phyloP scores from a whole-genome alignment of 2,888 invertebrate species.

The Cecidostiba fungosa region DNA sequence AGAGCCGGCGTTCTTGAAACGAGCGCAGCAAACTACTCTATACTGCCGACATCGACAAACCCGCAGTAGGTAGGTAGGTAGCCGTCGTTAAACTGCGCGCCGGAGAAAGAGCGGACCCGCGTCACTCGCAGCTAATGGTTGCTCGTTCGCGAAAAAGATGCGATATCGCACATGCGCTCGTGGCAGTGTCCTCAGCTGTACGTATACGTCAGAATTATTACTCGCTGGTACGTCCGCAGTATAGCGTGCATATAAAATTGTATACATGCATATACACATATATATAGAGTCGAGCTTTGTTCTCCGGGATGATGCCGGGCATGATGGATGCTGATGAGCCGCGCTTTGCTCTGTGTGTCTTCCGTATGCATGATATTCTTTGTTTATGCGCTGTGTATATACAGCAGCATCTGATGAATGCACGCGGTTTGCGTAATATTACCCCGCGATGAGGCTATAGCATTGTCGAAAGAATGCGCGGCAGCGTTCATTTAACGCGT shows the following conservation, averaged over 20 bases:
- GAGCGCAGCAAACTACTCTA: background rate
- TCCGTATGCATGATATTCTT: background rate
- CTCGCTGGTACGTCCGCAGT: background rate
- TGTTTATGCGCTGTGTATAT: background rate
- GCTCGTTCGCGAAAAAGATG: background rate
- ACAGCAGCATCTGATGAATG: background rate
- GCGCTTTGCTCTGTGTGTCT: background rate
- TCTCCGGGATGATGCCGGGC: background rate
- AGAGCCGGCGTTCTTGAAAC: background rate
- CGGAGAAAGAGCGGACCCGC: background rate
- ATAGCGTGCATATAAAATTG: background rate
- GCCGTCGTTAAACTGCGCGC: background rate
- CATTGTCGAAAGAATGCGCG: background rate
- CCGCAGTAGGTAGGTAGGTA: background rate
- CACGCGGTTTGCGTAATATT: background rate
- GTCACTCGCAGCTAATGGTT: background rate
- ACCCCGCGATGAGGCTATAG: background rate
- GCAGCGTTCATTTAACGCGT: background rate
- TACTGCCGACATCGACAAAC: background rate
- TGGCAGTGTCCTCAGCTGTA: background rate
- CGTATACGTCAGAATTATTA: background rate
- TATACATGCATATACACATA: background rate
- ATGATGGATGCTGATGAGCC: conserved; percentile 42
- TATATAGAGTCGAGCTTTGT: conserved; percentile 20
- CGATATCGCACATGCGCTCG: background rate